Percentiles rank a stretch among this genome's conserved stretches.
phyloP scores from a whole-genome alignment of 2,888 invertebrate genomes.

The Drosophila kambysellisi region DNA sequence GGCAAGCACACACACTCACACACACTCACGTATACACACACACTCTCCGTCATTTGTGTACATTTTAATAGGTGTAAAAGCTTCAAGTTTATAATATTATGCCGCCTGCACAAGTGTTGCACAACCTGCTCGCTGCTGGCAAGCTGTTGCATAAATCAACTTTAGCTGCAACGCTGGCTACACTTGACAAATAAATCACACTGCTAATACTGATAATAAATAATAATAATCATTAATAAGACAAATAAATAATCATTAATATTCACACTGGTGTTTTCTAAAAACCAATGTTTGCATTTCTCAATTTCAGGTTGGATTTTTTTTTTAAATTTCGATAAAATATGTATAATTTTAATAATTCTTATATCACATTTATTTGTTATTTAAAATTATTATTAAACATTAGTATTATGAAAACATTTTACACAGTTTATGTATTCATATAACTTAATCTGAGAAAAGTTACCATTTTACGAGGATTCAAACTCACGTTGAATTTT shows the following conservation, averaged over 20 bases:
- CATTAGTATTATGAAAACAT: too few species aligned
- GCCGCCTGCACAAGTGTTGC: constrained; percentile 53
- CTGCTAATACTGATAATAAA: not conserved
- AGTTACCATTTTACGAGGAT: too few species aligned
- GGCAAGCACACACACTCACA: constrained; percentile 44
- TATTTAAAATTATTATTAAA: too few species aligned
- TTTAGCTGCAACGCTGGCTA: constrained; percentile 37
- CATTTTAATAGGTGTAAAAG: constrained; percentile 73
- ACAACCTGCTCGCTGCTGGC: constrained; percentile 19
- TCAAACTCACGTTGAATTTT: too few species aligned
- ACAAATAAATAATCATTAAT: not conserved
- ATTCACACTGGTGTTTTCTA: not conserved
- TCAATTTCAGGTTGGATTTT: too few species aligned
- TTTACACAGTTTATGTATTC: too few species aligned
- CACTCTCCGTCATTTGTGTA: constrained; percentile 43
- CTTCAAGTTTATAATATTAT: constrained; percentile 72
- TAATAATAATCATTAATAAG: not conserved
- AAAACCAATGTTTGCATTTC: too few species aligned
- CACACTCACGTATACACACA: constrained; percentile 10
- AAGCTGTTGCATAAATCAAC: constrained; percentile 79
- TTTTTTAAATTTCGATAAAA: too few species aligned
- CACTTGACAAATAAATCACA: not conserved
- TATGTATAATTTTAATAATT: too few species aligned
- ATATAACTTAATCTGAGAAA: too few species aligned
- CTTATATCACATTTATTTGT: too few species aligned